phyloP scores from a whole-genome alignment of 2,888 invertebrate species.

The Drosophila percnosoma region DNA sequence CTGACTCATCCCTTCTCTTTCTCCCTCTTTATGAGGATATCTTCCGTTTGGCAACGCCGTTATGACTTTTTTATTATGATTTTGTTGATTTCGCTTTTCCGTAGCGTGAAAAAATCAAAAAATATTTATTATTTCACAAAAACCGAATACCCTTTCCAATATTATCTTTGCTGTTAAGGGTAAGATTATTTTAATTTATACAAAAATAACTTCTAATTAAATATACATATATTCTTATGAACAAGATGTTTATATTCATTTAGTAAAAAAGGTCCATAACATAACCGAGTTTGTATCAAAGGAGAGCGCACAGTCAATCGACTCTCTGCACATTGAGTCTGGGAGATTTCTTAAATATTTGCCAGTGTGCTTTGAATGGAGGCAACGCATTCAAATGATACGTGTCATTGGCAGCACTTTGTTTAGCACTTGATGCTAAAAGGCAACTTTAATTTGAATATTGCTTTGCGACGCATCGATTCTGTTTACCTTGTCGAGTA shows the following conservation, averaged over 20 bases:
- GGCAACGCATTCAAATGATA: slow-evolving; percentile 50
- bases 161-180: slow-evolving; percentile 1
- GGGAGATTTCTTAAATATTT: not conserved
- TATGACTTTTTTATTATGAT: slow-evolving; percentile 74
- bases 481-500: slow-evolving; percentile 28
- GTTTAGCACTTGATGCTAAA: slow-evolving; percentile 28
- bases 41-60: slow-evolving; percentile 55
- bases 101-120: slow-evolving; percentile 23
- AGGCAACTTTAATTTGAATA: slow-evolving; percentile 69
- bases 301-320: not conserved
- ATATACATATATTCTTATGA: not conserved
- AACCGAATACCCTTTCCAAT: slow-evolving; percentile 27
- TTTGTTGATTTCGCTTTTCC: slow-evolving; percentile 72
- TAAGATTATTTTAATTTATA: not conserved
- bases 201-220: not conserved
- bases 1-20: not conserved
- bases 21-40: slow-evolving; percentile 9
- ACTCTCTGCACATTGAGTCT: not conserved
- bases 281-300: not conserved
- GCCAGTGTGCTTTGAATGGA: slow-evolving; percentile 2
- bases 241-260: not conserved
- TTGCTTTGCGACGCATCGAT: slow-evolving; percentile 15
- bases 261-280: not conserved
- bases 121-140: slow-evolving; percentile 13
- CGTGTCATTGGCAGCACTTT: slow-evolving; percentile 50